Base-by-base conservation (phyloP, 2,797 vertebrate genomes). In the Lutjanus campechanus region DNA sequence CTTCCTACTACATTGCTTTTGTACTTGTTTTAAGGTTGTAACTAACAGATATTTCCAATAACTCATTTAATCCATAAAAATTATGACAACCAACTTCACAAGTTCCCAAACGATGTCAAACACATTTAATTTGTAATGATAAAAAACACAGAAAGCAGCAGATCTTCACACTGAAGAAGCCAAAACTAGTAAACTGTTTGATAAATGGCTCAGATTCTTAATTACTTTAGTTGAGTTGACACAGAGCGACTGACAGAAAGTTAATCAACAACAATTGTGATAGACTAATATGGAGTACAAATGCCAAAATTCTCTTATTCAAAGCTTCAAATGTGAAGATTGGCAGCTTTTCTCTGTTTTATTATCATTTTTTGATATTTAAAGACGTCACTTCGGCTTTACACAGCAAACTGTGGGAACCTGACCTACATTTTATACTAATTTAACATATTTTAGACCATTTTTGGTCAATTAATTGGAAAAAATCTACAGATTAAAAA, bases 221-320 rank as follows among this genome's bases (percentile, higher is more conserved):
- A 36, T 58, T 2, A 1, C 8, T 47, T 59, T 4, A 40, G 17
- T 59, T 7, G 17, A 59, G 22, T 11, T 4, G 12, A 12, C 10
- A 49, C 13, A 43, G 53, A 15, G 36, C 25, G 25, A 19, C 4
- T 19, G 4, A 56, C 41, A 69, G 20, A 47, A 58, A n/a, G 58
- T 1, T 1, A 10, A 12, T 16, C 0, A 1, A 22, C 0, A 1
- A 22, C 6, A 44, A 11, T 22, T 40, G 17, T 20, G 8, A 49
- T 11, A 7, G 12, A 70, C 16, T 7, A 40, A 70, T 11, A 12
- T 49, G 22, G 22, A 4, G 40, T 15, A 68, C 1, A 43, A 43
- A 20, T 19, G 11, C 2, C 8, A 43, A 15, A 13, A 15, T 59
- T 2, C 1, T 49, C 12, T 44, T 7, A 3, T 20, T 50, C 13